Evolutionary conservation across 2,888 invertebrate species (phyloP), one percentile per base, ranked within the genome.

Genomic region (Bellardia pandia): DNA sequence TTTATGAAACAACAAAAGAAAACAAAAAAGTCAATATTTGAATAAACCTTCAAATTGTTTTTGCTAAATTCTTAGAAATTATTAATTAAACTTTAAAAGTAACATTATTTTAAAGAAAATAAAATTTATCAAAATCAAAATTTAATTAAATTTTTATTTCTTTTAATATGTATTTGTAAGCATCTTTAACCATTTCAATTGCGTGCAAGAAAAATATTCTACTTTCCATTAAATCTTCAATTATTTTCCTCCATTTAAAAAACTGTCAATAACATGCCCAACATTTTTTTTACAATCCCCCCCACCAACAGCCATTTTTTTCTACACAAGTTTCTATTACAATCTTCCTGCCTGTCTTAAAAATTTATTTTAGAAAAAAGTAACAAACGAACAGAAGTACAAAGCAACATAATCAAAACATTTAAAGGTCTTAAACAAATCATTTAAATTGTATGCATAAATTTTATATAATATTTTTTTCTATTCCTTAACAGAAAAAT

Each of bases 381-480:
- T 9, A 69, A 37, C 8, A 72, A 33, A 56, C 16, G 16, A 11
- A 51, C 8, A 53, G 13, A 33, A 56, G 11, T 11, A 13, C n/a
- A 64, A 56, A 16, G 16, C 64, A 37, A 51, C 13, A 77, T 45
- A 77, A 72, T 76, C 45, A 82, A 78, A 69, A 64, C 62, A 81
- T 81, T 80, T 74, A 77, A 86, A 74, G 60, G 84, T 48, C 80
- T 84, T 85, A 82, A 83, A 74, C 83, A 84, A 84, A 83, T 72
- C 84, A 80, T 86, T 86, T 86, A 77, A 85, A 82, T 64, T 83
- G 74, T 76, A n/a, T 78, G 78, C 78, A 85, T 85, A 85, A 81
- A 69, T 75, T 60, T 69, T 75, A 71, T 64, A 71, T 71, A 64
- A 11, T 68, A 77, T 3, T 45, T 30, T 58, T 60, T 23, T 72